Conservation (phyloP, 2,797 vertebrate genomes). For the Cygnus olor region DNA sequence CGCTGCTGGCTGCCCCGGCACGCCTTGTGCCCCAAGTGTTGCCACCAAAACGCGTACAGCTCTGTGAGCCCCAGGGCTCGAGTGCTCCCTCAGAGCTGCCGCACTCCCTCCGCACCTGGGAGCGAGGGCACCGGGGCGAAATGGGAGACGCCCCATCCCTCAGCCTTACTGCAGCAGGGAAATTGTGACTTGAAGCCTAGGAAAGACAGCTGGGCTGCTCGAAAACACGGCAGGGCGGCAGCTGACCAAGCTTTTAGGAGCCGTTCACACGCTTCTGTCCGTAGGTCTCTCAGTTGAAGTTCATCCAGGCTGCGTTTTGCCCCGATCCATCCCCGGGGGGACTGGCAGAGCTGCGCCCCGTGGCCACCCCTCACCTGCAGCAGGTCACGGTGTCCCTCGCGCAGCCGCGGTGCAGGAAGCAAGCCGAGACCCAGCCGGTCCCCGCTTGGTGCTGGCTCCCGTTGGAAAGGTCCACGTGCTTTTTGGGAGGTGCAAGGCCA, state of each 20-base stretch:
- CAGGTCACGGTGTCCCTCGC: neutral
- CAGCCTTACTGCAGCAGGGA: neutral
- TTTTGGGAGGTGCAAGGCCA: neutral
- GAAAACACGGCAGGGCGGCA: rapidly evolving
- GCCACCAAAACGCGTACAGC: neutral
- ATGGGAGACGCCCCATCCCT: neutral
- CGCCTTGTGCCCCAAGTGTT: neutral
- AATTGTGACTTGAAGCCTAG: neutral
- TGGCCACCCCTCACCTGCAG: neutral
- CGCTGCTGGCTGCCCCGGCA: neutral
- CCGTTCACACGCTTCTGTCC: rapidly evolving
- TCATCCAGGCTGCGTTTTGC: neutral
- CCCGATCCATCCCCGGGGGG: neutral
- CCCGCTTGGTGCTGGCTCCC: neutral
- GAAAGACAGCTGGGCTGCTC: neutral
- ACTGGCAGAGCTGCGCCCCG: neutral
- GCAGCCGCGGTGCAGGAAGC: neutral
- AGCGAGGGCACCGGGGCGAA: neutral
- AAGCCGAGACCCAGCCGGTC: no score
- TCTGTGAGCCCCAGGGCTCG: rapidly evolving
- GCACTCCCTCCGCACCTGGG: rapidly evolving
- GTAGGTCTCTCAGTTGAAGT: neutral
- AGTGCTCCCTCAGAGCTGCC: neutral
- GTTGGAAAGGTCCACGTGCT: neutral
- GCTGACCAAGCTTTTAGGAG: neutral